Conservation (phyloP, 2,888 invertebrate genomes). For the Melinaea menophilus region DNA sequence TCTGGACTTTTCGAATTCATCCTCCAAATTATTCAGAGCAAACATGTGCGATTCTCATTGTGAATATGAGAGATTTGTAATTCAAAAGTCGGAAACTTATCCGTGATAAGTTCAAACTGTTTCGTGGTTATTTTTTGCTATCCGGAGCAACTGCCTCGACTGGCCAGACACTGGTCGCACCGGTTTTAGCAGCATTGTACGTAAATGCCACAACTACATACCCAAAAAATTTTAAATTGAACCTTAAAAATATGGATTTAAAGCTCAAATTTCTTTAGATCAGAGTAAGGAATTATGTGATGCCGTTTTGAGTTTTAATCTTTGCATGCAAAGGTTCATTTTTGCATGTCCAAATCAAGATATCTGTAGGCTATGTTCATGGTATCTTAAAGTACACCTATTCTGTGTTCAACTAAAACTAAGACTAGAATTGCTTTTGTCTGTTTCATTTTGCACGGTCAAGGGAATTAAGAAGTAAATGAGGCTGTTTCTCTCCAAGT, state of each 20-base stretch:
- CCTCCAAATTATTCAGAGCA: background rate
- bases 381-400: slow-evolving; percentile 38
- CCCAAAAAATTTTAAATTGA: slow-evolving; percentile 24
- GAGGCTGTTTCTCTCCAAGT: background rate
- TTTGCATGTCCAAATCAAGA: slow-evolving; percentile 40
- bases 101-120: slow-evolving; percentile 46
- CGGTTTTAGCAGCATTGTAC: slow-evolving; percentile 45
- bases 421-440: slow-evolving; percentile 21
- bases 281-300: background rate
- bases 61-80: slow-evolving; percentile 27
- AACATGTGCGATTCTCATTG: background rate
- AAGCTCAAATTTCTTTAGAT: slow-evolving; percentile 11
- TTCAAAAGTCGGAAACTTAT: slow-evolving; percentile 39
- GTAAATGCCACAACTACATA: slow-evolving; percentile 34
- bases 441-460: slow-evolving; percentile 16
- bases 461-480: background rate
- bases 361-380: slow-evolving; percentile 49
- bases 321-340: slow-evolving; percentile 34
- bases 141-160: slow-evolving; percentile 51
- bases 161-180: slow-evolving; percentile 63
- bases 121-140: slow-evolving; percentile 59
- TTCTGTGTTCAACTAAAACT: slow-evolving; percentile 41
- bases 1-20: background rate
- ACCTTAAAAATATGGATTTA: slow-evolving; percentile 24
- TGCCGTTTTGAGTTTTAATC: slow-evolving; percentile 37